Conservation (phyloP, 2,888 invertebrate species). For the Drosophila colorata region DNA sequence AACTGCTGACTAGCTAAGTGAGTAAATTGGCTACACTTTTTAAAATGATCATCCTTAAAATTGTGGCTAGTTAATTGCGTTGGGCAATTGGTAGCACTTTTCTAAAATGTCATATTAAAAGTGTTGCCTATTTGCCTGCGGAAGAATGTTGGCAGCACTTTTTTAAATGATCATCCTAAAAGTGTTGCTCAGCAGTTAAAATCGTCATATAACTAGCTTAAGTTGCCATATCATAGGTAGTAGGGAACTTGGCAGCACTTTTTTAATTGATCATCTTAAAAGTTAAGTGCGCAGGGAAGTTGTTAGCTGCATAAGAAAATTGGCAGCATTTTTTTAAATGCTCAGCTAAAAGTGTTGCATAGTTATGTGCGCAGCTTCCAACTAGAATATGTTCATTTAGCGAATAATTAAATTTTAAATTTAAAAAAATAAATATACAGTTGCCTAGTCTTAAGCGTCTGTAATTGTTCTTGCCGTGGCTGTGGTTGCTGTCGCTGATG, state of each 20-base stretch:
- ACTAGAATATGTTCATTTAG: neutral
- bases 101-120: neutral
- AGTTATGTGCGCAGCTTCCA: neutral
- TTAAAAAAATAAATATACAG: conserved; percentile 3
- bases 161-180: neutral
- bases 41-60: neutral
- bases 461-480: conserved; percentile 49
- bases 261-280: neutral
- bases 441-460: conserved; percentile 42
- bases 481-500: conserved; percentile 27
- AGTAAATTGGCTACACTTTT: conserved; percentile 7
- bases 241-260: neutral
- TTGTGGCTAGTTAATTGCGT: too few species aligned
- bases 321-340: neutral
- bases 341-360: neutral
- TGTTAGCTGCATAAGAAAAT: neutral
- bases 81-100: too few species aligned
- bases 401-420: conserved; percentile 10
- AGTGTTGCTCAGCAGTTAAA: too few species aligned
- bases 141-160: neutral
- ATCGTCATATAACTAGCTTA: too few species aligned
- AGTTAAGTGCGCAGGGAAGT: neutral
- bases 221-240: too few species aligned
- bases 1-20: conserved; percentile 61
- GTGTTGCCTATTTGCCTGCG: neutral